phyloP scores from a whole-genome alignment of 2,888 invertebrate genomes.

The Trichopria drosophilae region DNA sequence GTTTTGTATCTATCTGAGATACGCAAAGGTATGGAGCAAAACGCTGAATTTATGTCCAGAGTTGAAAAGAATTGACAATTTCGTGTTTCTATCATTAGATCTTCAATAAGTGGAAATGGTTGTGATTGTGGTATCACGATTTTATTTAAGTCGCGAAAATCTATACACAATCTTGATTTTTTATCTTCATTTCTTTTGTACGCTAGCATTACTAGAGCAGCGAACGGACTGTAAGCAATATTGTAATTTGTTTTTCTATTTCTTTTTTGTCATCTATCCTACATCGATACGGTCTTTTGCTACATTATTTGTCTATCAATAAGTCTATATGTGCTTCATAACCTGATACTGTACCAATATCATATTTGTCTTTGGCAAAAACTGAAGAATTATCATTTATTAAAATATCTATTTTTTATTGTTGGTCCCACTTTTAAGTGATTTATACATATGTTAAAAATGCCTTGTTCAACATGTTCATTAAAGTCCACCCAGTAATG shows the following conservation, averaged over 20 bases:
- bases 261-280: conserved; percentile 35
- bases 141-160: conserved; percentile 39
- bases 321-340: conserved; percentile 36
- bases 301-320: conserved; percentile 33
- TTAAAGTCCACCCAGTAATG: conserved; percentile 31
- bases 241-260: conserved; percentile 36
- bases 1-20: conserved; percentile 34
- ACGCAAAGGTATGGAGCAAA: conserved; percentile 36
- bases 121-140: conserved; percentile 34
- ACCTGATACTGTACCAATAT: conserved; percentile 34
- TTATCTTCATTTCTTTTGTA: conserved; percentile 35
- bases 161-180: conserved; percentile 34
- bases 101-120: conserved; percentile 37
- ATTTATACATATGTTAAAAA: conserved; percentile 25
- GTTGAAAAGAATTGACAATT: conserved; percentile 30
- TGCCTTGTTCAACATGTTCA: conserved; percentile 22
- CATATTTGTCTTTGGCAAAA: conserved; percentile 40
- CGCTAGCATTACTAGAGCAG: conserved; percentile 33
- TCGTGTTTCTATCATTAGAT: conserved; percentile 31
- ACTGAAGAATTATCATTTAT: conserved; percentile 33
- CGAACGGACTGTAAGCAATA: conserved; percentile 38
- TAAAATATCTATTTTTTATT: conserved; percentile 26
- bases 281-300: conserved; percentile 34
- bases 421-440: conserved; percentile 17
- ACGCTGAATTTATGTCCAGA: conserved; percentile 39